A percentile compares a stretch with the other conserved stretches of the same genome.
Evolutionary conservation across 2,888 invertebrate genomes (phyloP).

Genomic region (Scaptomyza tumidula): DNA sequence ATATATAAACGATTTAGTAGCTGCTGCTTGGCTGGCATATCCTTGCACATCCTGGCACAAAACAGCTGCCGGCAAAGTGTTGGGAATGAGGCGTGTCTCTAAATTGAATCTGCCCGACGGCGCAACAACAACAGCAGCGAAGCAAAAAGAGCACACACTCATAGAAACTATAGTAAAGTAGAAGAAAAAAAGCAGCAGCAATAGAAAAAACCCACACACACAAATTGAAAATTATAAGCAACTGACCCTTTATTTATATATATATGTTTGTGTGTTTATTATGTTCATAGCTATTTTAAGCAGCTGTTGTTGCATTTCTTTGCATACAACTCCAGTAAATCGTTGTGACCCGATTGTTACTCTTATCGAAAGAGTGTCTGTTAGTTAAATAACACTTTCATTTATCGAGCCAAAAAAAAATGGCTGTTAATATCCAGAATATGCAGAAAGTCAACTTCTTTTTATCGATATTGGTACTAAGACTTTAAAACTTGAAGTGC

Average conservation of each 20-base stretch:
- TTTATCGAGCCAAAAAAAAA: background rate
- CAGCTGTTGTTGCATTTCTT: background rate
- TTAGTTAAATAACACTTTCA: background rate
- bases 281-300: background rate
- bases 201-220: background rate
- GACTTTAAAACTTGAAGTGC: too few species aligned
- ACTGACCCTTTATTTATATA: constrained; percentile 24
- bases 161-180: constrained; percentile 25
- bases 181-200: constrained; percentile 20
- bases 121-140: constrained; percentile 30
- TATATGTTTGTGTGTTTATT: background rate
- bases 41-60: constrained; percentile 55
- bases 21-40: constrained; percentile 62
- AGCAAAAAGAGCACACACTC: constrained; percentile 3
- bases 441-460: background rate
- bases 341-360: background rate
- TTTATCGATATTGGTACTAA: background rate
- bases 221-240: constrained; percentile 69
- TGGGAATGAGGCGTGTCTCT: constrained; percentile 52
- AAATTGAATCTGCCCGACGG: constrained; percentile 67
- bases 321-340: background rate
- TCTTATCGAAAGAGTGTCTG: background rate
- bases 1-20: constrained; percentile 80
- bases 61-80: constrained; percentile 78
- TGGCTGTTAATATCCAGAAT: background rate